Evolutionary conservation across 2,888 invertebrate species (phyloP).

Genomic region (Crepidodera aurea): DNA sequence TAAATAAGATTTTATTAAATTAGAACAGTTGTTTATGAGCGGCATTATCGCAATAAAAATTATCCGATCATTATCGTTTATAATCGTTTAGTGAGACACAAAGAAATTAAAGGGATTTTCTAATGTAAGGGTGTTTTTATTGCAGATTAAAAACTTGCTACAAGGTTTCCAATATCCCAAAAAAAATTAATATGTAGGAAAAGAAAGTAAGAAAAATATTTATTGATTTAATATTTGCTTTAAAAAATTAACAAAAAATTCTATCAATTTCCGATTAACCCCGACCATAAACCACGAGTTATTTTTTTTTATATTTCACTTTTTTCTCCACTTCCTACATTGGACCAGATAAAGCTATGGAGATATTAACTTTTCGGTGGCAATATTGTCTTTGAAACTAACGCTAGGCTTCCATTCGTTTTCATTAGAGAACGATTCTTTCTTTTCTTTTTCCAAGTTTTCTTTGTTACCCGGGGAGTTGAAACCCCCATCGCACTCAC

Average conservation of each 20-base stretch:
- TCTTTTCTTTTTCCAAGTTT: constrained; percentile 47
- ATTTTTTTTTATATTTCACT: no score
- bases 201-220: no score
- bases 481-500: constrained; percentile 46
- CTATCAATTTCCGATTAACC: no score
- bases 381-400: constrained; percentile 53
- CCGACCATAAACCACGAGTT: no score
- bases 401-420: constrained; percentile 51
- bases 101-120: constrained; percentile 11
- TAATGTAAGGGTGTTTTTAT: background rate
- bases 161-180: no score
- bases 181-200: no score
- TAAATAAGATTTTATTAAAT: constrained; percentile 33
- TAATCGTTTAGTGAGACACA: constrained; percentile 16
- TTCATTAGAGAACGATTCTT: constrained; percentile 54
- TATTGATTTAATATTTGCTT: no score
- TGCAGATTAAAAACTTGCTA: no score
- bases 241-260: no score
- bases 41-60: constrained; percentile 22
- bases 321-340: background rate
- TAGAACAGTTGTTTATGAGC: constrained; percentile 18
- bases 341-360: constrained; percentile 37
- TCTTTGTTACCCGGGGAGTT: constrained; percentile 44
- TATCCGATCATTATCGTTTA: constrained; percentile 15
- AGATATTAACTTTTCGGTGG: constrained; percentile 46